Base-by-base conservation (phyloP, 2,797 vertebrate genomes). In the Sciurus vulgaris region DNA sequence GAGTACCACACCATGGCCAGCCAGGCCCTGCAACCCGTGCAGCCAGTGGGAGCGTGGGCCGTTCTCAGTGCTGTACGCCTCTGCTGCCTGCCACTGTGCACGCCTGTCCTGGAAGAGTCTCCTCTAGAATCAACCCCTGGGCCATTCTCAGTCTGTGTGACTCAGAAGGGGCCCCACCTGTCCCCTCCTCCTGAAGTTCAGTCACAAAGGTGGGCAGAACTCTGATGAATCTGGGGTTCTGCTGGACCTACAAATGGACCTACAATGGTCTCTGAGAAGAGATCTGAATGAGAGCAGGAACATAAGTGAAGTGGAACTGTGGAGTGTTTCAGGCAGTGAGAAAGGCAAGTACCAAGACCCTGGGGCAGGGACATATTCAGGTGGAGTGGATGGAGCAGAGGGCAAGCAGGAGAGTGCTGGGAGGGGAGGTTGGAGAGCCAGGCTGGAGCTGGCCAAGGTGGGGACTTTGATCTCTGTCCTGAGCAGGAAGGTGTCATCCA, bases 41-140 rank as follows among this genome's bases (percentile, higher is more conserved):
- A 3, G 0, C 0, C 0, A 24, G 14, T 28, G 28, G 63, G 30
- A 30, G 30, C 30, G 5, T 14, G 28, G 14, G 15, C 30, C 30
- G 28, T 30, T 22, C 3, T 4, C 2, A 12, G 72, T 33, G 56
- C 49, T 44, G 72, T 28, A 76, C 18, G 5, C 13, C 17, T 13
- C 4, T 28, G 12, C n/a, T 5, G 35, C 76, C 47, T 30, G 73
- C 67, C 18, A 10, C 4, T 0, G 1, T 38, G 38, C 69, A 33
- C 44, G 3, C 38, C 38, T 2, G 69, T 7, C 65, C 70, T 38
- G 8, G 51, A 86, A 65, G 44, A 72, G 10, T 38, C 61, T 59
- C 61, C 38, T 13, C 17, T 56, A 63, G 63, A 65, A 28, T 54
- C 74, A 15, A 24, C 10, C 56, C 63, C 8, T 24, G 30, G 49